A percentile compares a stretch with the other conserved stretches of the same genome.
Conservation (phyloP, 2,113 vertebrate species). For the Toxotes jaculatrix region DNA sequence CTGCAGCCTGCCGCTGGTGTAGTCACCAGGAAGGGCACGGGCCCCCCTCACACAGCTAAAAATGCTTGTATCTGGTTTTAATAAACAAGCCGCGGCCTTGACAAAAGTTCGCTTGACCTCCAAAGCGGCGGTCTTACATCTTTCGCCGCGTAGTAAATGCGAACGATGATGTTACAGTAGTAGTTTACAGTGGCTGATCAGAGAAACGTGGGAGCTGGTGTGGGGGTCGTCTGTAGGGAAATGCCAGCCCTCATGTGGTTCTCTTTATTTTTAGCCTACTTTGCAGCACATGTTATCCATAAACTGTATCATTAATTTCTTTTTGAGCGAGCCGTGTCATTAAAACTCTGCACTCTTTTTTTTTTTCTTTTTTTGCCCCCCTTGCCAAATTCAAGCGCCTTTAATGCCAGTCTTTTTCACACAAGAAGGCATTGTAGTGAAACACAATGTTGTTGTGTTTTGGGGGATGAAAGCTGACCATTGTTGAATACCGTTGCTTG, state of each 20-base stretch:
- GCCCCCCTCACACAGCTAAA: conserved; percentile 29
- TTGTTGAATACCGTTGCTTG: conserved; percentile 69
- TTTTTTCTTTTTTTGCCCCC: conserved; percentile 24
- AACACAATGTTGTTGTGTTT: conserved; percentile 79
- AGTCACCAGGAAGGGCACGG: conserved; percentile 55
- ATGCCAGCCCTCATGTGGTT: conserved; percentile 68
- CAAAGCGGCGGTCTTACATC: conserved; percentile 7
- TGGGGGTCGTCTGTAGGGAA: conserved; percentile 48
- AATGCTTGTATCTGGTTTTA: conserved; percentile 57
- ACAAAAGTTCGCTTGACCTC: conserved; percentile 44
- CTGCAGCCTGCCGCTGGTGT: conserved; percentile 63
- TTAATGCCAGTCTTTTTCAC: conserved; percentile 51
- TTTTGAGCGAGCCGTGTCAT: conserved; percentile 53
- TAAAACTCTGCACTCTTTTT: conserved; percentile 59
- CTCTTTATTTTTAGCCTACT: conserved; percentile 78
- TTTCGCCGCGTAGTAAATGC: conserved; percentile 29
- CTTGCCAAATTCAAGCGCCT: conserved; percentile 53
- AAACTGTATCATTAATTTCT: conserved; percentile 70
- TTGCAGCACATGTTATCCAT: conserved; percentile 71
- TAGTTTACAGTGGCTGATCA: conserved; percentile 25
- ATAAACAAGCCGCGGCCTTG: conserved; percentile 53
- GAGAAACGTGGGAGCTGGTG: conserved; percentile 34
- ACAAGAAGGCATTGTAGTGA: conserved; percentile 71
- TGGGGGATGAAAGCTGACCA: conserved; percentile 66
- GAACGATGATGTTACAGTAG: conserved; percentile 31